These are phyloP conservation scores for Amblyraja radiata DNA, from an alignment of 2,797 vertebrate species.

Conservation along the genomic window DNA sequence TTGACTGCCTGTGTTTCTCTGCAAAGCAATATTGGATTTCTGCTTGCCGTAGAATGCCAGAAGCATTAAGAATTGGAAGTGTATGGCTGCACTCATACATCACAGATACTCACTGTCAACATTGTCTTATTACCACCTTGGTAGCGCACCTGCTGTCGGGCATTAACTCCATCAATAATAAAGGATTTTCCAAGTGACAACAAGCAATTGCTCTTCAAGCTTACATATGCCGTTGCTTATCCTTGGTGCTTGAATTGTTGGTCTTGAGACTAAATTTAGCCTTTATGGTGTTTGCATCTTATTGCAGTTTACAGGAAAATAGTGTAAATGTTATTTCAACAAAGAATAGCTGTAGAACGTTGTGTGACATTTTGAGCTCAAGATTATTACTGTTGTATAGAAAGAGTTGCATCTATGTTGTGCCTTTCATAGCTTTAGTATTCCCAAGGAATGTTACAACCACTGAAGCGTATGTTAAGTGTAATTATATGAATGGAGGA, in stretches of 20 bases:
- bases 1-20: background rate
- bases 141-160: slow-evolving; percentile 48
- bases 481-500: no score
- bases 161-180: slow-evolving; percentile 51
- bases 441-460: no score
- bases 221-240: slow-evolving; percentile 57
- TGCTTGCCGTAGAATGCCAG: background rate
- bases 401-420: slow-evolving; percentile 45
- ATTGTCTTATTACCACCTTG: slow-evolving; percentile 50
- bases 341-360: slow-evolving; percentile 50
- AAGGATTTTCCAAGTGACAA: slow-evolving; percentile 58
- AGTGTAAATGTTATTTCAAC: slow-evolving; percentile 52
- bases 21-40: background rate
- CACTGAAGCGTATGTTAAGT: no score
- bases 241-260: background rate
- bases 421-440: no score
- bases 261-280: background rate
- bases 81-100: slow-evolving; percentile 33
- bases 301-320: slow-evolving; percentile 48
- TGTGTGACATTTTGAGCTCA: slow-evolving; percentile 54
- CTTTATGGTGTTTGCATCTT: slow-evolving; percentile 47
- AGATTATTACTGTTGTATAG: slow-evolving; percentile 49
- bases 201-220: slow-evolving; percentile 53
- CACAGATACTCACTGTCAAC: slow-evolving; percentile 40
- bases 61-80: background rate